Evolutionary conservation across 2,797 vertebrate genomes (phyloP), one percentile per base, ranked within the genome.

Genomic region (Schizopygopsis pylzovi): DNA sequence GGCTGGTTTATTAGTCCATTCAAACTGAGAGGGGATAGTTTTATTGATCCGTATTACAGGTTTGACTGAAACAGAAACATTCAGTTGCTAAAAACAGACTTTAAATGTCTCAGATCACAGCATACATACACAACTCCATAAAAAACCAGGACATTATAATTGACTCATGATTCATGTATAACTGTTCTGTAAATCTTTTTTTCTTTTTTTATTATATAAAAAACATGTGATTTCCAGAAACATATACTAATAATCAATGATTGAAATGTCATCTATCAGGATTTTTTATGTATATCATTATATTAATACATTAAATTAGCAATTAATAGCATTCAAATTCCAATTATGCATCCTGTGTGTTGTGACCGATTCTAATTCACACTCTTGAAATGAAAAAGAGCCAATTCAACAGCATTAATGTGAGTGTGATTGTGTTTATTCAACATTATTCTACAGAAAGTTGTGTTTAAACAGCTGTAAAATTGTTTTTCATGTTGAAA

Each of bases 41-140:
- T 1, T 2, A 5, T 4, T 0, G 71, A 0, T 0, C 1, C 0
- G 1, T 28, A 43, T 52, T 0, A 0, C 0, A 41, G 91, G 87
- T 11, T 82, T 9, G 0, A 0, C 43, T 82, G 3, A 0, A 68
- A 90, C 1, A 70, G 90, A 87, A 37, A 84, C 83, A 45, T 54
- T 56, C 13, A 68, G 15, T 63, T 45, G 2, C 3, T 63, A 6
- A 65, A 45, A 63, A 59, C 22, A n/a, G 22, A 65, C 25, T 13
- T 25, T 0, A 61, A 41, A 41, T 0, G 1, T 41, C 41, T 0
- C 41, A 41, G 41, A 41, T 41, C 7, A 41, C 41, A 41, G 41
- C 7, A 41, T 4, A 39, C 37, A 39, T 39, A 39, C 41, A 41
- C 41, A 41, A 41, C 41, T 41, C 41, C 41, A 41, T 8, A 7